Conservation (phyloP, 2,797 vertebrate species). For the Platyrinchus mystaceus region DNA sequence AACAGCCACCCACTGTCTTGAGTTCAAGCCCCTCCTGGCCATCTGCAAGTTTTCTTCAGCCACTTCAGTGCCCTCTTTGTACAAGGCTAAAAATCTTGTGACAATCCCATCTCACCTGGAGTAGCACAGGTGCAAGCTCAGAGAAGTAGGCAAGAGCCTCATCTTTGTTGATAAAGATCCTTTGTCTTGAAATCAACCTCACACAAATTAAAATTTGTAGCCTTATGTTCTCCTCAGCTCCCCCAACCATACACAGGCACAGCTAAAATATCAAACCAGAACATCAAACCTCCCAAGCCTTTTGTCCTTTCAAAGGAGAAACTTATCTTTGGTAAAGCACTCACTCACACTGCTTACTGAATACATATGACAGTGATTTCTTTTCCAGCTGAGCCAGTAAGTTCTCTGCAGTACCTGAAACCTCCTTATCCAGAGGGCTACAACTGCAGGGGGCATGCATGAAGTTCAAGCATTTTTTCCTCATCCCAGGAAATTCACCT, state of each 20-base stretch:
- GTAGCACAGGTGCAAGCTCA: background rate
- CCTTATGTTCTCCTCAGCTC: background rate
- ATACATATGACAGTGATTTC: background rate
- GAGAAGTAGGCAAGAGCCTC: background rate
- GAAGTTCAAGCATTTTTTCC: background rate
- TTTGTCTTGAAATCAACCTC: background rate
- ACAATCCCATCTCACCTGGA: background rate
- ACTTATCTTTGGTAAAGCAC: background rate
- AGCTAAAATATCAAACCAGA: background rate
- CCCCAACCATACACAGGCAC: fast-evolving
- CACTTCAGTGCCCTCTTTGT: background rate
- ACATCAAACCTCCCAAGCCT: background rate
- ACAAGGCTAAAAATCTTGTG: background rate
- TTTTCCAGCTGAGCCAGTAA: background rate
- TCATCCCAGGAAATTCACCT: background rate
- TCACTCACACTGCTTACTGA: background rate
- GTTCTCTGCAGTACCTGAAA: background rate
- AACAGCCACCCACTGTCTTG: background rate
- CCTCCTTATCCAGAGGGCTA: background rate
- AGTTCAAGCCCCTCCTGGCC: background rate
- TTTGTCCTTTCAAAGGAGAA: background rate
- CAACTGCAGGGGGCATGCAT: background rate
- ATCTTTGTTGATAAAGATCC: background rate
- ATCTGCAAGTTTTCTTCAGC: background rate
- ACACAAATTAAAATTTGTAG: background rate